These are phyloP conservation scores for Nymphalis io DNA, from an alignment of 1,140 invertebrate genomes.

Conservation along the genomic window DNA sequence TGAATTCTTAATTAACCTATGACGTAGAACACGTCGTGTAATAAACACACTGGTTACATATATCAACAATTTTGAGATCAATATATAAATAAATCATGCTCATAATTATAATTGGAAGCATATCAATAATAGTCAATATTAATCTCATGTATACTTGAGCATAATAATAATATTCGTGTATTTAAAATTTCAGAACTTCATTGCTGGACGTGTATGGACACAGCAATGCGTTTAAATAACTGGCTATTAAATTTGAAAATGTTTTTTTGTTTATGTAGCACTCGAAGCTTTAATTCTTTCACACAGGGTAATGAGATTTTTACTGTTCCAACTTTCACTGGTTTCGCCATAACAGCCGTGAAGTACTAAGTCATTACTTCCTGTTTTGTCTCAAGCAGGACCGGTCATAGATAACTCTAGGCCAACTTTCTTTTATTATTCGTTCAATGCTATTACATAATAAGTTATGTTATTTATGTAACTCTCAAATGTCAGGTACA, in stretches of 20 bases:
- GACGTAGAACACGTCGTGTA: too few species aligned
- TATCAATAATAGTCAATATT: too few species aligned
- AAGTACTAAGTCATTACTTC: conserved; percentile 24
- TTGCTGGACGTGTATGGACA: background rate
- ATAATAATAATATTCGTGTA: background rate
- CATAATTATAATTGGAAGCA: too few species aligned
- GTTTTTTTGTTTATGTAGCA: background rate
- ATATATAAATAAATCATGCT: too few species aligned
- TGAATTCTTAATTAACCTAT: too few species aligned
- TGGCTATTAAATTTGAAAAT: background rate
- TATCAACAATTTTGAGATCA: too few species aligned
- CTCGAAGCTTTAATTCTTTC: background rate
- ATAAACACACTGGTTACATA: too few species aligned
- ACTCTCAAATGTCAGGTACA: conserved; percentile 37
- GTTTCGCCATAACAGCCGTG: conserved; percentile 20
- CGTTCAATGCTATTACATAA: conserved; percentile 23
- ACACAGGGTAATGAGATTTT: conserved; percentile 21
- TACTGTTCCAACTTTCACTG: conserved; percentile 29
- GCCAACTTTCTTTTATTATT: conserved; percentile 56
- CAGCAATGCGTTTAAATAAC: background rate
- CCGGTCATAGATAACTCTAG: conserved; percentile 30
- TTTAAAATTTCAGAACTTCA: background rate
- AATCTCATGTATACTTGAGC: background rate
- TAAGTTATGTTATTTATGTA: conserved; percentile 45
- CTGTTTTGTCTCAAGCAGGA: conserved; percentile 24